Conservation (phyloP, 2,888 invertebrate species). For the Antheraea assamensis region DNA sequence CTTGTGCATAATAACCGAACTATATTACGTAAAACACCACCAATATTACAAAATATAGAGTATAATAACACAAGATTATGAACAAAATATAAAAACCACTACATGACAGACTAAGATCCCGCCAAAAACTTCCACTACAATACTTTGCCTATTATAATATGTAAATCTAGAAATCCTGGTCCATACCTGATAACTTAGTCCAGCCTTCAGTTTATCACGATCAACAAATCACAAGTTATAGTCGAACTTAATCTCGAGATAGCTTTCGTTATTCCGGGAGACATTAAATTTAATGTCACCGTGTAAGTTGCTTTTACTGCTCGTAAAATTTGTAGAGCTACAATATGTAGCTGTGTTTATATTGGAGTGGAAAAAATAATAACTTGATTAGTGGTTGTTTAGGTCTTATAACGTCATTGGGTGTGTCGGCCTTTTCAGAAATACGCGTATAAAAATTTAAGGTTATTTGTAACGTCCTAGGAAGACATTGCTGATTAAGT, state of each 20-base stretch:
- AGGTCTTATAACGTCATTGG: neutral
- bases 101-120: too few species aligned
- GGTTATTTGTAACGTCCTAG: too few species aligned
- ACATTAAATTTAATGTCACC: conserved; percentile 7
- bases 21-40: too few species aligned
- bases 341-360: neutral
- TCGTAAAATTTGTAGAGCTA: conserved; percentile 8
- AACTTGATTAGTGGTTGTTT: conserved; percentile 1
- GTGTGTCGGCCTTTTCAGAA: neutral
- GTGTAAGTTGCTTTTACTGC: conserved; percentile 9
- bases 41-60: too few species aligned
- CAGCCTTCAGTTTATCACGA: neutral
- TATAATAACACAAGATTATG: too few species aligned
- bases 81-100: too few species aligned
- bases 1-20: too few species aligned
- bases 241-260: conserved; percentile 11
- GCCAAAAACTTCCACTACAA: too few species aligned
- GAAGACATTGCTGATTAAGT: too few species aligned
- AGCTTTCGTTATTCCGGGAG: conserved; percentile 13
- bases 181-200: conserved; percentile 3
- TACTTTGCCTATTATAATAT: too few species aligned
- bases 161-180: neutral
- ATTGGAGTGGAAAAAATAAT: neutral
- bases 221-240: conserved; percentile 10
- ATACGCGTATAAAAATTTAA: neutral